These are phyloP conservation scores for Catocala fraxini DNA, from an alignment of 2,888 invertebrate species.

Conservation along the genomic window DNA sequence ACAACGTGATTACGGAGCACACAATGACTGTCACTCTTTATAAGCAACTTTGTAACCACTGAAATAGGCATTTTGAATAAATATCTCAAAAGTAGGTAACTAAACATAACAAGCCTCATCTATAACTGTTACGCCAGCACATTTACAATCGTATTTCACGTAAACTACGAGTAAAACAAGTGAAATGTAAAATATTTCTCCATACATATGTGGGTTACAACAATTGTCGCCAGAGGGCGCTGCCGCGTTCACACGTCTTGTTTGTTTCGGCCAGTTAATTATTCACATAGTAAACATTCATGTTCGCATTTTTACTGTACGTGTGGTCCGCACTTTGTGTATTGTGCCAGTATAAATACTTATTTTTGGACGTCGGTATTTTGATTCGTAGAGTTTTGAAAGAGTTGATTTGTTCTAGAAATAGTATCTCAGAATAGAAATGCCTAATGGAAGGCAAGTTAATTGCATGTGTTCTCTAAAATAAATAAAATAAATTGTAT, in stretches of 20 bases:
- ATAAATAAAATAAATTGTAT: too few relatives aligned
- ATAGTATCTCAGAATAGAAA: too few relatives aligned
- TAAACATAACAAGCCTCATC: background rate
- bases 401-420: too few relatives aligned
- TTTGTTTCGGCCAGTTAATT: constrained; percentile 68
- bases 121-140: background rate
- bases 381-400: constrained; percentile 3
- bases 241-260: constrained; percentile 71
- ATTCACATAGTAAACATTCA: constrained; percentile 70
- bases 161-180: constrained; percentile 9
- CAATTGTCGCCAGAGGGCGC: constrained; percentile 52
- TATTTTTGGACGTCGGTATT: constrained; percentile 8
- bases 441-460: too few relatives aligned
- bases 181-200: constrained; percentile 27
- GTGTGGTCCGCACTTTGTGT: constrained; percentile 51
- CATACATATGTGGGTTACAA: constrained; percentile 51
- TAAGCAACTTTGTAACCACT: too few relatives aligned
- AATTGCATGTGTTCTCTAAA: too few relatives aligned
- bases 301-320: constrained; percentile 65
- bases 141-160: constrained; percentile 5
- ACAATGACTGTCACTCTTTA: too few relatives aligned
- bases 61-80: too few relatives aligned
- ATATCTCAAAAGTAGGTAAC: too few relatives aligned
- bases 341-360: constrained; percentile 15
- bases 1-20: too few relatives aligned